A percentile compares a stretch with the other conserved stretches of the same genome.
These are phyloP conservation scores for Lordiphosa clarofinis DNA, from an alignment of 1,140 invertebrate genomes.

Conservation along the genomic window DNA sequence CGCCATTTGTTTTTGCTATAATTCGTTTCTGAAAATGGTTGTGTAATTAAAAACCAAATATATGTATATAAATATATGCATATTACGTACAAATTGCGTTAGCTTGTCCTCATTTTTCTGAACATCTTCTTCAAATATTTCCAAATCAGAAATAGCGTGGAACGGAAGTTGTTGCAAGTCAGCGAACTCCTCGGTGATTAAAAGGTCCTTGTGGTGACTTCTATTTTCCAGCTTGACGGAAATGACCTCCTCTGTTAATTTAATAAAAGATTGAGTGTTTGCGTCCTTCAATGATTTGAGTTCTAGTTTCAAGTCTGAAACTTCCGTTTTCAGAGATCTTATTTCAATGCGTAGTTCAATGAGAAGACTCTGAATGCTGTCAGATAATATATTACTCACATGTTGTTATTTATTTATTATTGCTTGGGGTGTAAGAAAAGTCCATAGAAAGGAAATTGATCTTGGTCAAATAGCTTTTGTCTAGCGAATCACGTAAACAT, in stretches of 20 bases:
- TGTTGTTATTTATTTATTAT: slow-evolving; percentile 6
- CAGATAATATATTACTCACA: slow-evolving; percentile 12
- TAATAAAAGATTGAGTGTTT: slow-evolving; percentile 1
- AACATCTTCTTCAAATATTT: slow-evolving; percentile 8
- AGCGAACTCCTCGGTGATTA: background rate
- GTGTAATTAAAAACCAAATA: slow-evolving; percentile 9
- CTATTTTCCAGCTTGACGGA: slow-evolving; percentile 13
- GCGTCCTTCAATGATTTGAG: slow-evolving; percentile 2
- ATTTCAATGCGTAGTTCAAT: slow-evolving; percentile 1
- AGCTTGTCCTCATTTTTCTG: slow-evolving; percentile 12
- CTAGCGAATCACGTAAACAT: slow-evolving; percentile 20
- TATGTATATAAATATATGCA: slow-evolving; percentile 1
- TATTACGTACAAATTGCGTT: slow-evolving; percentile 13
- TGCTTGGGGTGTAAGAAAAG: slow-evolving; percentile 6
- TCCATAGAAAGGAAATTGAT: slow-evolving; percentile 1
- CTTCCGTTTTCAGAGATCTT: slow-evolving; percentile 1
- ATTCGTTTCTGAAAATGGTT: background rate
- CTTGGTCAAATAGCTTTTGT: slow-evolving; percentile 10
- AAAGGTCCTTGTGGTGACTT: slow-evolving; percentile 5
- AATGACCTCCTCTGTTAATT: slow-evolving; percentile 14
- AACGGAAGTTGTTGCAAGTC: slow-evolving; percentile 8
- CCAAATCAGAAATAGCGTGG: slow-evolving; percentile 7
- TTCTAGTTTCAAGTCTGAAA: slow-evolving; percentile 8
- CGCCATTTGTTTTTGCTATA: background rate
- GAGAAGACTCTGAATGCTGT: slow-evolving; percentile 7